Evolutionary conservation across 2,888 invertebrate genomes (phyloP).

Genomic region (Cerceris ruficornis): DNA sequence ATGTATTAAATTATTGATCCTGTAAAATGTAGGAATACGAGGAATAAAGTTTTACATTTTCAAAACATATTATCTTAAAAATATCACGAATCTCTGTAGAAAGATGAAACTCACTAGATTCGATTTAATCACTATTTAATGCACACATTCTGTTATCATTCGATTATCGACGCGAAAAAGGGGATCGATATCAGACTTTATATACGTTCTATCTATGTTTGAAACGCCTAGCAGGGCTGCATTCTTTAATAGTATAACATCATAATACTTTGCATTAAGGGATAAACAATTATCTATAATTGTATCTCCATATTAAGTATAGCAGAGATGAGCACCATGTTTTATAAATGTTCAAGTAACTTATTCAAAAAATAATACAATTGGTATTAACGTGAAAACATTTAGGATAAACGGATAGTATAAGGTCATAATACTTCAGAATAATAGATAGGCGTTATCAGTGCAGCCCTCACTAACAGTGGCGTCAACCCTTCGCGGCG

Average conservation of each 20-base stretch:
- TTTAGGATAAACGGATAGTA: too few species aligned
- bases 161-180: slow-evolving; percentile 14
- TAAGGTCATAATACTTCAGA: neutral
- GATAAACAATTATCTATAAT: too few species aligned
- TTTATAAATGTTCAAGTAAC: too few species aligned
- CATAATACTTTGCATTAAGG: too few species aligned
- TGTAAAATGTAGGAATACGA: too few species aligned
- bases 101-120: neutral
- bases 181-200: slow-evolving; percentile 41
- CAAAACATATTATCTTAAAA: neutral
- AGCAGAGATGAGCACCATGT: too few species aligned
- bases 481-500: slow-evolving; percentile 39
- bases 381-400: too few species aligned
- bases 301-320: too few species aligned
- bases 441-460: neutral
- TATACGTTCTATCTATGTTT: slow-evolving; percentile 13
- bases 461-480: slow-evolving; percentile 14
- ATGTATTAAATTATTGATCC: too few species aligned
- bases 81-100: neutral
- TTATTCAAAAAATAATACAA: too few species aligned
- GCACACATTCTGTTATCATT: slow-evolving; percentile 7
- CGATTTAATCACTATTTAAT: slow-evolving; percentile 1
- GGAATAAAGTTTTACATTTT: neutral
- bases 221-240: neutral
- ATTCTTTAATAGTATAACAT: neutral